Base-by-base conservation (phyloP, 2,888 invertebrate species). In the Cheilosia variabilis region DNA sequence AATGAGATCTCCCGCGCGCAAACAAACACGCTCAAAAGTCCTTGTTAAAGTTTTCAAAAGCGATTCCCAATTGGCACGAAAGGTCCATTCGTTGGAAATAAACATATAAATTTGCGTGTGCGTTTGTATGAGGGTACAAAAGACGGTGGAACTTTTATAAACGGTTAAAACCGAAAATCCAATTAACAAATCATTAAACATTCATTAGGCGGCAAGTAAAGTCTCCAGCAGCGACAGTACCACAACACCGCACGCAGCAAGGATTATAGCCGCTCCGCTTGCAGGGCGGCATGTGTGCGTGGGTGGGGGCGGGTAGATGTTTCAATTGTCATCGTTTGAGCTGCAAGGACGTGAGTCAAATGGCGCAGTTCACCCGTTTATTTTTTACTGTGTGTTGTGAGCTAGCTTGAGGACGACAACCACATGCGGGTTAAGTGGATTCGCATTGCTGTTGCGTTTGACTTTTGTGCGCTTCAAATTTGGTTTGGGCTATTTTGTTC, bases 181-280 rank as follows among this genome's bases (percentile, higher is more conserved):
- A 91, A 91, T 91, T 91, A 91, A 91, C 91, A 91, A 91, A 91
- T 91, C 92, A 91, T 91, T 91, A 91, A 91, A 91, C 91, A 90
- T 91, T 91, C 90, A 91, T 91, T 91, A 91, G 90, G 90, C 91
- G 58, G 78, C 71, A 84, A 71, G 83, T 79, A 87, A 73, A 82
- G 78, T 78, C 75, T 77, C 68, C 76, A 37, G 45, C 50, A 57
- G 37, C 43, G 34, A 17, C 5, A 50, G 19, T 62, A 9, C 47
- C 47, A 19, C 47, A 19, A 19, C 47, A 19, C 17, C 47, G 47
- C 37, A 13, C 17, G n/a, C 57, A 41, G 50, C 37, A 43, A 53
- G 81, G 87, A 87, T 87, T 87, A 88, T 82, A 58, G 82, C 73
- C 66, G 80, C 81, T 84, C 81, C 80, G 71, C 71, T 81, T 73